Evolutionary conservation across 2,888 invertebrate species (phyloP).

Genomic region (Suillia variegata): DNA sequence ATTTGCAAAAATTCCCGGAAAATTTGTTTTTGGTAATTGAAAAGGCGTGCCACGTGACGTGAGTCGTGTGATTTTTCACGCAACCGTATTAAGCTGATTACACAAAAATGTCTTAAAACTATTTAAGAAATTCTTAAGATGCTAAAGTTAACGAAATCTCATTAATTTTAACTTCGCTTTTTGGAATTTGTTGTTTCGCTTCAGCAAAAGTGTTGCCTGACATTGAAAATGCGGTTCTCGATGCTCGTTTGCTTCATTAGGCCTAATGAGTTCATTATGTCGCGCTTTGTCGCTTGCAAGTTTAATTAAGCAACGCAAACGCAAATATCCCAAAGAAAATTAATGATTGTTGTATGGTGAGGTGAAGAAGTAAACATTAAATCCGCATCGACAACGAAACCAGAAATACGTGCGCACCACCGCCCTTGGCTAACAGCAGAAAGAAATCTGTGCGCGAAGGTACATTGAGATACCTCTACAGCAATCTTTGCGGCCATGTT

Average conservation of each 20-base stretch:
- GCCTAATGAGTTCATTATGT: slow-evolving; percentile 14
- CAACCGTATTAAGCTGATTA: background rate
- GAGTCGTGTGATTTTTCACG: background rate
- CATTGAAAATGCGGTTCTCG: too few species aligned
- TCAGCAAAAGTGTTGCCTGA: too few species aligned
- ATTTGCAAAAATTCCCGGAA: slow-evolving; percentile 36
- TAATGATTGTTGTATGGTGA: background rate
- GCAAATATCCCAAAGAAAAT: slow-evolving; percentile 3
- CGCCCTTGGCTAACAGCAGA: background rate
- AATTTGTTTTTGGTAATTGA: slow-evolving; percentile 22
- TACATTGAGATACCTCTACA: too few species aligned
- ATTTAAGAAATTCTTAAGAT: too few species aligned
- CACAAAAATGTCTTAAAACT: too few species aligned
- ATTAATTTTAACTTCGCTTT: too few species aligned
- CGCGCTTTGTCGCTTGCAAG: background rate
- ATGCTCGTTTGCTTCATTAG: background rate
- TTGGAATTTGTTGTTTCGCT: too few species aligned
- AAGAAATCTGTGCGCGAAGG: too few species aligned
- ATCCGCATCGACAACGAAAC: background rate
- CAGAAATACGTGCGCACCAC: slow-evolving; percentile 6
- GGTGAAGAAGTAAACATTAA: background rate
- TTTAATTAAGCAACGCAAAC: slow-evolving; percentile 1
- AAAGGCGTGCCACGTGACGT: slow-evolving; percentile 1
- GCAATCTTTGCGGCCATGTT: background rate
- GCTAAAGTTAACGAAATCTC: too few species aligned